Evolutionary conservation across 2,888 invertebrate species (phyloP).

Genomic region (Altica lythri): DNA sequence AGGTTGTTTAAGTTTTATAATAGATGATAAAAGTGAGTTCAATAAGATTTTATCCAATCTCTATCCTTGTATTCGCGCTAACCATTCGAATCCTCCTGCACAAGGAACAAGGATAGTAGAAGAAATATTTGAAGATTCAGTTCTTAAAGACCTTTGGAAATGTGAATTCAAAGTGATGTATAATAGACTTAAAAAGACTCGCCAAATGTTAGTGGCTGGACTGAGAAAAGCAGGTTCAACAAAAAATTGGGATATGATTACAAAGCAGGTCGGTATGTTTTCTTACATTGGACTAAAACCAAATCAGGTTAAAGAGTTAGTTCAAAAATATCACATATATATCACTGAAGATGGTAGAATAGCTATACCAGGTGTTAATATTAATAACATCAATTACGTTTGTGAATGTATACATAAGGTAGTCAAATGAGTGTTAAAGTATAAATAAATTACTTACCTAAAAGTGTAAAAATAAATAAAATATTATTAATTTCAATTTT

Average conservation of each 20-base stretch:
- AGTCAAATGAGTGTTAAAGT: too few species aligned
- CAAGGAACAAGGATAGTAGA: conserved; percentile 67
- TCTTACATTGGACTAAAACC: conserved; percentile 69
- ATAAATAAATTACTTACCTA: too few species aligned
- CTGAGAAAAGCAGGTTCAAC: conserved; percentile 64
- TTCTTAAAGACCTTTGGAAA: conserved; percentile 61
- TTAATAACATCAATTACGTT: conserved; percentile 67
- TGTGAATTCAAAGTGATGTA: conserved; percentile 57
- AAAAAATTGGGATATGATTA: conserved; percentile 68
- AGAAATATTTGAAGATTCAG: conserved; percentile 61
- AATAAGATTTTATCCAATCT: conserved; percentile 64
- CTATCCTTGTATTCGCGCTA: conserved; percentile 67
- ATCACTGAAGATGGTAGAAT: conserved; percentile 70
- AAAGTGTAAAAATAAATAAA: too few species aligned
- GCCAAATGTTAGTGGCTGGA: conserved; percentile 61
- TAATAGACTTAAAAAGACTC: conserved; percentile 54
- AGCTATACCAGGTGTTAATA: conserved; percentile 68
- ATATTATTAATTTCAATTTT: too few species aligned
- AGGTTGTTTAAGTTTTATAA: conserved; percentile 64
- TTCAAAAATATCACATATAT: conserved; percentile 67
- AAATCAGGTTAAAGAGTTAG: conserved; percentile 61
- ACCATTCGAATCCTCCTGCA: conserved; percentile 72
- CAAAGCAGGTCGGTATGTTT: conserved; percentile 75
- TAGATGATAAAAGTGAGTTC: conserved; percentile 62
- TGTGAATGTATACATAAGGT: conserved; percentile 68